These are phyloP conservation scores for Bombylius major DNA, from an alignment of 2,888 invertebrate species.

Conservation along the genomic window DNA sequence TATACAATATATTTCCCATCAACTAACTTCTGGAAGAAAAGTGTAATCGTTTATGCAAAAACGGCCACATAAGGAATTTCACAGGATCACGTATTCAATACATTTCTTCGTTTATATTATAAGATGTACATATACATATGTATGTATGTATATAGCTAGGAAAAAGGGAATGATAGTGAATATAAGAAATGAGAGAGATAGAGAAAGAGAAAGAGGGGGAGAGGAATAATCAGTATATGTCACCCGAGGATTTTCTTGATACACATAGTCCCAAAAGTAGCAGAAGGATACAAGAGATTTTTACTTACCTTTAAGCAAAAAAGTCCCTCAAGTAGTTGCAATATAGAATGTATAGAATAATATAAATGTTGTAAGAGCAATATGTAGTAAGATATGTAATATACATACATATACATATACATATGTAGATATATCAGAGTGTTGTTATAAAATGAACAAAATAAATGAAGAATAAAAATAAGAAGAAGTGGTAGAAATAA, in stretches of 20 bases:
- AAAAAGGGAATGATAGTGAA: too few species aligned
- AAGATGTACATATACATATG: constrained; percentile 5
- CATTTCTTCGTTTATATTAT: constrained; percentile 27
- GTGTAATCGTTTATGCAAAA: constrained; percentile 18
- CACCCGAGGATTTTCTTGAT: neutral
- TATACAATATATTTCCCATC: too few species aligned
- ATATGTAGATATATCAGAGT: neutral
- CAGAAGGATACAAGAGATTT: neutral
- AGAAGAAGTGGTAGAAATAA: neutral
- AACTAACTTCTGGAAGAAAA: neutral
- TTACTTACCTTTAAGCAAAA: neutral
- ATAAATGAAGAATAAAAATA: neutral
- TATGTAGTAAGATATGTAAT: neutral
- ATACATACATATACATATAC: neutral
- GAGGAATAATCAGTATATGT: neutral
- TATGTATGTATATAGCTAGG: too few species aligned
- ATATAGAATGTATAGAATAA: neutral
- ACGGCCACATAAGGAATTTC: constrained; percentile 36
- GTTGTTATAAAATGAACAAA: neutral
- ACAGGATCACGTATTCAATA: constrained; percentile 39
- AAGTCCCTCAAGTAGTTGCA: neutral
- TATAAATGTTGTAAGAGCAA: neutral
- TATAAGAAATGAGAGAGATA: too few species aligned
- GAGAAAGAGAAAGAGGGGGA: too few species aligned
- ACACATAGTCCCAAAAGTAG: neutral